Evolutionary conservation across 2,888 invertebrate genomes (phyloP).

Genomic region (Aporophyla nigra): DNA sequence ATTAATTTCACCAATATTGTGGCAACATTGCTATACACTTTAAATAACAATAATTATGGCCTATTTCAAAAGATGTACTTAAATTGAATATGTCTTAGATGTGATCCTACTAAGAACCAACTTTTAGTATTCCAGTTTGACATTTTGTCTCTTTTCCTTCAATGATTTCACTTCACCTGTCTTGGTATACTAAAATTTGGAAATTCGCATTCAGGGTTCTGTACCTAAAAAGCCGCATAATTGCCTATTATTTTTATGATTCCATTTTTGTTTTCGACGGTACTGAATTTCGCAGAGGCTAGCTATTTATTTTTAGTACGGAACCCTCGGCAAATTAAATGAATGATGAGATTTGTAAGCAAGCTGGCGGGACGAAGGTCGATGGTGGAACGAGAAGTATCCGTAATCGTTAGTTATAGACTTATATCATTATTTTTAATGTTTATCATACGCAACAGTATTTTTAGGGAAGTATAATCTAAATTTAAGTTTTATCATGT

Average conservation of each 20-base stretch:
- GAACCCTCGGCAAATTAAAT: slow-evolving; percentile 64
- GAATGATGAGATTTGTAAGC: slow-evolving; percentile 64
- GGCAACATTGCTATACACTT: slow-evolving; percentile 72
- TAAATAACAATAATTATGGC: slow-evolving; percentile 68
- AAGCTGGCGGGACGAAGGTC: slow-evolving; percentile 70
- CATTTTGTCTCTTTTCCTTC: slow-evolving; percentile 36
- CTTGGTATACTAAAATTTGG: slow-evolving; percentile 68
- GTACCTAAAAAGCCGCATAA: slow-evolving; percentile 59
- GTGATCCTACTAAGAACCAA: slow-evolving; percentile 70
- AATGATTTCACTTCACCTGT: slow-evolving; percentile 47
- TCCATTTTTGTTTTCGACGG: slow-evolving; percentile 43
- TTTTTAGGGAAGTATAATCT: slow-evolving; percentile 88
- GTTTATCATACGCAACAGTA: slow-evolving; percentile 89
- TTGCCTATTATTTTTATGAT: slow-evolving; percentile 58
- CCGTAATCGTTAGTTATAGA: slow-evolving; percentile 85
- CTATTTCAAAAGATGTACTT: slow-evolving; percentile 68
- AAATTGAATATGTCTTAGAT: slow-evolving; percentile 66
- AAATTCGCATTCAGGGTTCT: slow-evolving; percentile 62
- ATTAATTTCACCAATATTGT: slow-evolving; percentile 63
- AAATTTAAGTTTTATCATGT: slow-evolving; percentile 86
- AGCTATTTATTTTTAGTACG: slow-evolving; percentile 61
- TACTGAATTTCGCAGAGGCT: slow-evolving; percentile 59
- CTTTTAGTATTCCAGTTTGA: slow-evolving; percentile 66
- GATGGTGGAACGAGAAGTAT: slow-evolving; percentile 71
- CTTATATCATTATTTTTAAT: slow-evolving; percentile 90